Conservation (phyloP, 2,113 vertebrate genomes). For the Scytalopus superciliaris region DNA sequence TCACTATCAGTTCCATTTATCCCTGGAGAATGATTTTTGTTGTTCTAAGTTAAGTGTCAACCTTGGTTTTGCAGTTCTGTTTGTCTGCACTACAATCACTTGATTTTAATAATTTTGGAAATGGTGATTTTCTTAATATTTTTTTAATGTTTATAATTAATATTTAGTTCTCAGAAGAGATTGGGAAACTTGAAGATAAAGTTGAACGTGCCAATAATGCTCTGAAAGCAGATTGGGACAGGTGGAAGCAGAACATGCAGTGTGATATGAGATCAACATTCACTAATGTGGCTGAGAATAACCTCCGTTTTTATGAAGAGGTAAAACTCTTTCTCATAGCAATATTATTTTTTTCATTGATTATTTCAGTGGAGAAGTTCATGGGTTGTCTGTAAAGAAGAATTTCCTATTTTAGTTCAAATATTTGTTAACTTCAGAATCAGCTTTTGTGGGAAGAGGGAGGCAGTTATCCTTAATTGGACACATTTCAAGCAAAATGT, state of each 20-base stretch:
- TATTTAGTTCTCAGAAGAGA: conserved; percentile 85
- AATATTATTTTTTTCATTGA: neutral
- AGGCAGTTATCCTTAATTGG: neutral
- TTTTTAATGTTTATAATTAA: neutral
- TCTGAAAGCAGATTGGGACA: conserved; percentile 88
- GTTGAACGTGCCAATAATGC: conserved; percentile 88
- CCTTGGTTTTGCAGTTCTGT: neutral
- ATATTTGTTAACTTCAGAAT: neutral
- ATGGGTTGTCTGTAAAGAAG: neutral
- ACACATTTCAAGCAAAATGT: neutral
- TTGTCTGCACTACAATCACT: neutral
- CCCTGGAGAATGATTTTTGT: neutral
- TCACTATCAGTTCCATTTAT: conserved; percentile 7
- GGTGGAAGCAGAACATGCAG: conserved; percentile 87
- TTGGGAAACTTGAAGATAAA: conserved; percentile 87
- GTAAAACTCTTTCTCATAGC: conserved; percentile 68
- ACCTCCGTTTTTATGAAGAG: conserved; percentile 89
- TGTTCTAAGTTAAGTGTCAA: neutral
- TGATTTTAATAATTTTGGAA: neutral
- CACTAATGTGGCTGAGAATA: conserved; percentile 81
- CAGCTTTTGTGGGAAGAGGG: neutral
- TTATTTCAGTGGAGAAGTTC: neutral
- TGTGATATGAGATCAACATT: conserved; percentile 85
- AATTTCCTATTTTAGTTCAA: neutral
- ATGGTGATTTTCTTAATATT: neutral